These are phyloP conservation scores for Fukomys damarensis DNA, from an alignment of 2,113 vertebrate genomes.

Conservation along the genomic window DNA sequence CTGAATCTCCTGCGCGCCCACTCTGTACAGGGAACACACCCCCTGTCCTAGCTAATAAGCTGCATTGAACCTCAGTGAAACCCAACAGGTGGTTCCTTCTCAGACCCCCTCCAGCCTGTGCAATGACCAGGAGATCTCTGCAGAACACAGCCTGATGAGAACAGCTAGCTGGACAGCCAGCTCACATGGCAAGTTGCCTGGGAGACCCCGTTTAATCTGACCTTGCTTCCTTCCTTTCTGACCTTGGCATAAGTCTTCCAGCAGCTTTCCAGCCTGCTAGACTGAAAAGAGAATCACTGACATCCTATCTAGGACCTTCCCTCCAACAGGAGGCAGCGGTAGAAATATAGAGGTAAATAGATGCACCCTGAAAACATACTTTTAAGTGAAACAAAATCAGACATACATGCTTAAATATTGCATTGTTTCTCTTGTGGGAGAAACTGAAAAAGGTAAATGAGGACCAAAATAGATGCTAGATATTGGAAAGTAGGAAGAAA, in stretches of 20 bases:
- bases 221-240: slow-evolving; percentile 27
- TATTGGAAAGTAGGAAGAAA: neutral
- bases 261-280: neutral
- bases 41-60: neutral
- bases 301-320: neutral
- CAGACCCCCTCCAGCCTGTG: neutral
- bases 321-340: neutral
- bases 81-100: neutral
- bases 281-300: neutral
- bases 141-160: neutral
- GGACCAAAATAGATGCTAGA: neutral
- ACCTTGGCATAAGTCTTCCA: slow-evolving; percentile 16
- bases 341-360: neutral
- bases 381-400: neutral
- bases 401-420: neutral
- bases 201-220: neutral
- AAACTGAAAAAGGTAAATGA: neutral
- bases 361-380: neutral
- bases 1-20: neutral
- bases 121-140: neutral
- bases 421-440: neutral
- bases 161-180: neutral
- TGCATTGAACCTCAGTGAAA: neutral
- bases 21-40: neutral
- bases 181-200: neutral